Base-by-base conservation (phyloP, 2,797 vertebrate species). In the Cottoperca gobio region DNA sequence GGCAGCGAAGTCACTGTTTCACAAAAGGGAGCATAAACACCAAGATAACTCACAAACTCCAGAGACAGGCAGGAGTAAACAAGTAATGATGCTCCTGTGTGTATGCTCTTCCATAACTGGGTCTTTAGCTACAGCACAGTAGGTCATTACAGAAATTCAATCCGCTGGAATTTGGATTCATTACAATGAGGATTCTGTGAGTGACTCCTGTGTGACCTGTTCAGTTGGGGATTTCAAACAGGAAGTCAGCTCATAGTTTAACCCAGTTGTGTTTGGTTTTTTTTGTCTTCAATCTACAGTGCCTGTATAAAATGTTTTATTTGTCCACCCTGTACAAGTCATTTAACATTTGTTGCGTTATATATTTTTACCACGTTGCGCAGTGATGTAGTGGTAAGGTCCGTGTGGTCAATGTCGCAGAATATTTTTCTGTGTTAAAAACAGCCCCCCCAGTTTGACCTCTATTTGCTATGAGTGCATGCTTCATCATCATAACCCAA, bases 1-100 rank as follows among this genome's bases (percentile, higher is more conserved):
- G 63, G 76, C 63, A 80, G 61, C 64, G 61, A 76, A 88, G 53
- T 83, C 83, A 83, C 70, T 73, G 39, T 71, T 72, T 67, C 82
- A 79, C 81, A 82, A 70, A 75, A n/a, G 78, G 33, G 33, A 84
- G 57, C 69, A 79, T 69, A 67, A 76, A 87, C 68, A 81, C 57
- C 60, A 60, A n/a, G 50, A 86, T 78, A 77, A 79, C 74, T 79
- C 71, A 33, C 49, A 63, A 73, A 75, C 79, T 84, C 71, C 19
- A 54, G 85, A 81, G 79, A 80, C 73, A 40, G 70, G 60, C 59
- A 46, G 75, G 37, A 87, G 82, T 84, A 92, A 90, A 87, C 81
- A 86, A 88, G 83, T 81, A 80, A 83, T 78, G 33, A 75, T 81
- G 70, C 84, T 82, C 63, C 53, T 74, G 81, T 88, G 77, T 72